These are phyloP conservation scores for Etheostoma cragini DNA, from an alignment of 2,113 vertebrate species.

Conservation along the genomic window DNA sequence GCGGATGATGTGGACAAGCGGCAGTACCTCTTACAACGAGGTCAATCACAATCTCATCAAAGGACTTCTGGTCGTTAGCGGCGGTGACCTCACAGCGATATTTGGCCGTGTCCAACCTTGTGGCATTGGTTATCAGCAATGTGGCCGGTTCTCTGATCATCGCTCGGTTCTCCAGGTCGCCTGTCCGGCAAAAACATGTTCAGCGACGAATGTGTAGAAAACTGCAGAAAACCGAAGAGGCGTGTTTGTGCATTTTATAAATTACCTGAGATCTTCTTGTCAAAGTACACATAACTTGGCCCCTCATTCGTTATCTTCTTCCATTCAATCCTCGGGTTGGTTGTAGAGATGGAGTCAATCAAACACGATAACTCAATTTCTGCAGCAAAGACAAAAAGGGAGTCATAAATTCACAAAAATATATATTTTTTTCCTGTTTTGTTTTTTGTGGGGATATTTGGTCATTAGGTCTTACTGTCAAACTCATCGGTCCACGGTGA, in stretches of 20 bases:
- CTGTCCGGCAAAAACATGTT: constrained; percentile 70
- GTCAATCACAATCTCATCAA: constrained; percentile 92
- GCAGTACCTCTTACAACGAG: constrained; percentile 91
- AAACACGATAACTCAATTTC: constrained; percentile 93
- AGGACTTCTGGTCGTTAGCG: constrained; percentile 86
- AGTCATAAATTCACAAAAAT: not conserved
- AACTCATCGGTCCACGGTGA: constrained; percentile 94
- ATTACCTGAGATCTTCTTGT: constrained; percentile 90
- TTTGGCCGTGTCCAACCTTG: constrained; percentile 89
- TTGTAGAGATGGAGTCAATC: constrained; percentile 91
- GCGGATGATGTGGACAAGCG: not conserved
- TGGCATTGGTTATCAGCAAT: constrained; percentile 91
- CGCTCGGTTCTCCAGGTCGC: constrained; percentile 89
- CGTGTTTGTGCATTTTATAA: not conserved
- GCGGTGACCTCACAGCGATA: constrained; percentile 97
- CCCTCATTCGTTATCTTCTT: constrained; percentile 92
- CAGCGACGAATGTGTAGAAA: not conserved
- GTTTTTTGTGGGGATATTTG: not conserved
- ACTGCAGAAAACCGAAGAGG: too few species aligned
- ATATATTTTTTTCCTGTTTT: too few species aligned
- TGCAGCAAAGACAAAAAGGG: constrained; percentile 53
- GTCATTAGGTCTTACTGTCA: constrained; percentile 87
- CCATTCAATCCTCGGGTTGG: constrained; percentile 93
- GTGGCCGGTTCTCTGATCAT: constrained; percentile 88
- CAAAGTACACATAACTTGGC: constrained; percentile 92